These are phyloP conservation scores for Lindbergichthys nudifrons DNA, from an alignment of 2,797 vertebrate genomes.

Conservation along the genomic window DNA sequence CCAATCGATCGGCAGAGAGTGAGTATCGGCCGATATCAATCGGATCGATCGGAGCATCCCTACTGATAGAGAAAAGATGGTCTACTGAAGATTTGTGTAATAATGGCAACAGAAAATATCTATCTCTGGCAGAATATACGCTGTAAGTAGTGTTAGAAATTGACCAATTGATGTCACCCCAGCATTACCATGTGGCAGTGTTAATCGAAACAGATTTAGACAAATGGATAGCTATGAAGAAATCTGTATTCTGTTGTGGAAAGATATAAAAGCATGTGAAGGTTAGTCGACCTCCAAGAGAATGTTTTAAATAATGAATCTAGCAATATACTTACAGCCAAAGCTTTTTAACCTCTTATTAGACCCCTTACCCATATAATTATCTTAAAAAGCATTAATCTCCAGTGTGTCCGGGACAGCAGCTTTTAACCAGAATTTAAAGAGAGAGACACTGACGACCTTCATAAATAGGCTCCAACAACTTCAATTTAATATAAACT, in stretches of 20 bases:
- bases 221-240: background rate
- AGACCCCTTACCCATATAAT: constrained; percentile 7
- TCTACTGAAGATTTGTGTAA: background rate
- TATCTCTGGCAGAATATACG: background rate
- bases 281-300: constrained; percentile 19
- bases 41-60: too few relatives aligned
- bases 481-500: constrained; percentile 31
- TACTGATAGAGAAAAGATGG: background rate
- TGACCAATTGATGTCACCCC: too few relatives aligned
- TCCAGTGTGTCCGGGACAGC: background rate
- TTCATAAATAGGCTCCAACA: constrained; percentile 27
- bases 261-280: constrained; percentile 20
- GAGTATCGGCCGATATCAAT: too few relatives aligned
- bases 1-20: too few relatives aligned
- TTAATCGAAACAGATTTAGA: background rate
- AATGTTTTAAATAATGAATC: constrained; percentile 41
- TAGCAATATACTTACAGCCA: constrained; percentile 22
- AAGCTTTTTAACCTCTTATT: constrained; percentile 17
- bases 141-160: constrained; percentile 1
- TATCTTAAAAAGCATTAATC: constrained; percentile 26
- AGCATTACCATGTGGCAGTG: background rate
- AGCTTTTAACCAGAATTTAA: constrained; percentile 29
- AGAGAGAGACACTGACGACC: constrained; percentile 18
- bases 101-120: background rate
- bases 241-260: constrained; percentile 13